Percentiles rank a stretch among this genome's conserved stretches.
Evolutionary conservation across 2,113 vertebrate genomes (phyloP).

Genomic region (Pomatostomus ruficeps): DNA sequence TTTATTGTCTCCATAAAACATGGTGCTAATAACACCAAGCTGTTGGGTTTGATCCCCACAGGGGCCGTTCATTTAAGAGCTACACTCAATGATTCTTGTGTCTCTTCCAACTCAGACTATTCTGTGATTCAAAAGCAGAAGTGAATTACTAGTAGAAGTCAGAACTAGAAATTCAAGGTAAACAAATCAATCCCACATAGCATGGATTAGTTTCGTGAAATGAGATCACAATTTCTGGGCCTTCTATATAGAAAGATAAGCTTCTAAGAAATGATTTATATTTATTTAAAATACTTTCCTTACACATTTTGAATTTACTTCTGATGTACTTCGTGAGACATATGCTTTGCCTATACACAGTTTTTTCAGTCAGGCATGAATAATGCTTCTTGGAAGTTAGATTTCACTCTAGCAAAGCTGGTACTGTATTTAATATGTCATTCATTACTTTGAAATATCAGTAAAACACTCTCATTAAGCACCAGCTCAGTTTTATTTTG

Average conservation of each 20-base stretch:
- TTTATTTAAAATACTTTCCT: not conserved
- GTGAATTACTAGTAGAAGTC: not conserved
- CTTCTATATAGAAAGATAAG: not conserved
- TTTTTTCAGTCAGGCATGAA: not conserved
- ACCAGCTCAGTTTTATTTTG: not conserved
- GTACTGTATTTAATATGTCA: not conserved
- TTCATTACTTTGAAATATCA: not conserved
- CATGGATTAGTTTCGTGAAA: not conserved
- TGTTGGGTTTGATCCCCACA: not conserved
- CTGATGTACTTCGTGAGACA: not conserved
- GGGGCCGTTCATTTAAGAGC: not conserved
- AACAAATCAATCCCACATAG: not conserved
- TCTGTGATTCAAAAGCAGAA: not conserved
- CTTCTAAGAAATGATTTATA: not conserved
- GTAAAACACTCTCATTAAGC: not conserved
- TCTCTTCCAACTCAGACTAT: not conserved
- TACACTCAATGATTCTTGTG: not conserved
- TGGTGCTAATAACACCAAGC: not conserved
- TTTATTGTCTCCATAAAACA: not conserved
- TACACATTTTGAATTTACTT: not conserved
- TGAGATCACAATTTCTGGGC: fast-evolving
- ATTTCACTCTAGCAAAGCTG: not conserved
- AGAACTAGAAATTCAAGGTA: not conserved
- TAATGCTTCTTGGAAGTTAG: not conserved
- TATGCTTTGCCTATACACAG: not conserved